These are phyloP conservation scores for Cricetomys ansorgei DNA, from an alignment of 2,113 vertebrate species.

Conservation along the genomic window DNA sequence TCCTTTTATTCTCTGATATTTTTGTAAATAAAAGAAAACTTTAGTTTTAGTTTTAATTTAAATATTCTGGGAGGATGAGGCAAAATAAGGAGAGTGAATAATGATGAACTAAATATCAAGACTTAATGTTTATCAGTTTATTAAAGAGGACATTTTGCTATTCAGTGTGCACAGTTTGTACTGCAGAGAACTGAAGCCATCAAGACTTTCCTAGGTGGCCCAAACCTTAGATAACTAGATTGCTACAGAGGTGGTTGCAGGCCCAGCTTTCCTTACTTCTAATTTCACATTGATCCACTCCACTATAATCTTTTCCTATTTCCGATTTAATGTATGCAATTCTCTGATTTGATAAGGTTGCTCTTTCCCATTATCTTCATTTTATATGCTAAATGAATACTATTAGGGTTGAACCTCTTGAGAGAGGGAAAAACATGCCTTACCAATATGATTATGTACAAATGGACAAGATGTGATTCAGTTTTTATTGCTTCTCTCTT, in stretches of 20 bases:
- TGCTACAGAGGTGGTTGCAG: background rate
- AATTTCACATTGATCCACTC: background rate
- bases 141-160: background rate
- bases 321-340: background rate
- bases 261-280: background rate
- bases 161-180: background rate
- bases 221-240: background rate
- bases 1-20: slow-evolving; percentile 34
- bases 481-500: background rate
- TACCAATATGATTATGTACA: slow-evolving; percentile 8
- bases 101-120: background rate
- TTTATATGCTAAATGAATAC: slow-evolving; percentile 43
- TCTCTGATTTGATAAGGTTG: background rate
- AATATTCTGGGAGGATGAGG: background rate
- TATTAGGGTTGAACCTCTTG: slow-evolving; percentile 9
- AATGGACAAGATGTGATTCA: background rate
- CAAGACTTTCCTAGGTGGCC: background rate
- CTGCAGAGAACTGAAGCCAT: background rate
- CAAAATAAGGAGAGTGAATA: background rate
- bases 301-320: background rate
- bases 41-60: background rate
- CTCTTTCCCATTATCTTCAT: slow-evolving; percentile 20
- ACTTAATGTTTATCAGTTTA: background rate
- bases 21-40: background rate
- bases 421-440: background rate